Base-by-base conservation (phyloP, 2,888 invertebrate genomes). In the Phortica okadai region DNA sequence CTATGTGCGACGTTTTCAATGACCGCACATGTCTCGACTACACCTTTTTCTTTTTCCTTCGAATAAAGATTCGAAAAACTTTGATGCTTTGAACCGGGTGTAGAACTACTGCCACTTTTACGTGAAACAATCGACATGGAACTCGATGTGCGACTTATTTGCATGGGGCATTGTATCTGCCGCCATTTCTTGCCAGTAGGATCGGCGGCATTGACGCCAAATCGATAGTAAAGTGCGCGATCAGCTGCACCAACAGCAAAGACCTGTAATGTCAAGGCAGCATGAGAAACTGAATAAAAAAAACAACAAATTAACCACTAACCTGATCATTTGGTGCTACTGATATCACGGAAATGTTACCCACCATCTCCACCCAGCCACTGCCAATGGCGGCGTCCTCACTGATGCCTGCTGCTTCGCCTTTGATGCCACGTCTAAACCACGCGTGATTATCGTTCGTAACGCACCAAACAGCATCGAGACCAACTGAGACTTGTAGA, bases 281-380 rank as follows among this genome's bases (percentile, higher is more conserved):
- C n/a, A 56, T n/a, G n/a, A 56, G 11, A 16, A 3, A 59, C 7
- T n/a, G n/a, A 7, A 33, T 11, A 16, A 73, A 50, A 67, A 45
- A 64, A 70, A 14, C n/a, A 42, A 7, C 42, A 70, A n/a, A 44
- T 54, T 10, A 14, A 6, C 6, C 44, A 0, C 74, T 66, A 10
- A 96, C 95, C 93, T 98, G 97, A 92, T 98, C 97, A 92, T 96
- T 96, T 14, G 95, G 93, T 50, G 97, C 95, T 76, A 97, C 95
- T n/a, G 97, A 95, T 69, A 98, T 93, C 88, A 95, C 93, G 33
- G 94, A 93, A 94, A 98, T 96, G 90, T 95, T 94, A 67, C 96
- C 97, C 78, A 96, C 95, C 94, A 98, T 97, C 93, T 97, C 96
- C 44, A 97, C 94, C 98, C 98, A 98, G 42, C 96, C 95, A 87